Percentiles rank a stretch among this genome's conserved stretches.
These are phyloP conservation scores for Dendrolimus houi DNA, from an alignment of 2,888 invertebrate species.

Conservation along the genomic window DNA sequence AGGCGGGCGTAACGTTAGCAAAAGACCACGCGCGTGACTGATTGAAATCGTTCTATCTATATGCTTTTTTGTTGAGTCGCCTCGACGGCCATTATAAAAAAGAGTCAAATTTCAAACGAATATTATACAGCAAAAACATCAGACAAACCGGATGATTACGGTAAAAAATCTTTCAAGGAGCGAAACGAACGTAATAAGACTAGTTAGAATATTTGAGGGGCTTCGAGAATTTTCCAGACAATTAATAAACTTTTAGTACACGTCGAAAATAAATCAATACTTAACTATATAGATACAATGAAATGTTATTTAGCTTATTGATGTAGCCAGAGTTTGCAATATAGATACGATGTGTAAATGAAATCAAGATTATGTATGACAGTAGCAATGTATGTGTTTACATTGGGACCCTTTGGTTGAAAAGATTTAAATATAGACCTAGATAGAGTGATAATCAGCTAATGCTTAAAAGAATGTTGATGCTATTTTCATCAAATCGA, in stretches of 20 bases:
- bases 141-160: slow-evolving; percentile 27
- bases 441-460: no score
- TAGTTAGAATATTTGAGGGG: not conserved
- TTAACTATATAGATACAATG: no score
- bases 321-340: no score
- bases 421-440: no score
- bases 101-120: slow-evolving; percentile 11
- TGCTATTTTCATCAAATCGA: no score
- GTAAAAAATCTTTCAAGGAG: slow-evolving; percentile 29
- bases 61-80: not conserved
- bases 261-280: no score
- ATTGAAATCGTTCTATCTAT: not conserved
- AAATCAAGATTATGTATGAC: no score
- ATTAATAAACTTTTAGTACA: slow-evolving; percentile 4
- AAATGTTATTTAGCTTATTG: no score
- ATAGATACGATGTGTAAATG: no score
- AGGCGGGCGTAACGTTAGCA: not conserved
- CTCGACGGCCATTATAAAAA: slow-evolving; percentile 7
- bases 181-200: slow-evolving; percentile 18
- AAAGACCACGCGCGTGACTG: not conserved
- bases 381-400: no score
- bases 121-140: slow-evolving; percentile 16
- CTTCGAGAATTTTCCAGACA: not conserved
- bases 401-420: no score
- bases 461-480: no score